Percentiles rank a stretch among this genome's conserved stretches.
Evolutionary conservation across 2,113 vertebrate genomes (phyloP).

Genomic region (Phalacrocorax brasilianus): DNA sequence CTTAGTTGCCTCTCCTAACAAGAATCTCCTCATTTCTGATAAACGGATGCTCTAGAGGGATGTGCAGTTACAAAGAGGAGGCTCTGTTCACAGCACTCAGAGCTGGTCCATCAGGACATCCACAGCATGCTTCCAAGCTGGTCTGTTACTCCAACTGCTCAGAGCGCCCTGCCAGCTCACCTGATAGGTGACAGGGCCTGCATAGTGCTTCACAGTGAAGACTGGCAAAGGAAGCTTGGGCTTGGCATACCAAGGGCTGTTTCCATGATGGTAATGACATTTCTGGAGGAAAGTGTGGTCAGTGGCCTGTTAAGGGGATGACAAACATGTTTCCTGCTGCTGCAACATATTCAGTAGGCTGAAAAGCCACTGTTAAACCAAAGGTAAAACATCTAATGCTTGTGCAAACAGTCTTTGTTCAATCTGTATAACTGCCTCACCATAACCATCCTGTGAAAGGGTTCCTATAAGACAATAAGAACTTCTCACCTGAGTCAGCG

Average conservation of each 20-base stretch:
- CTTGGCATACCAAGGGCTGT: constrained; percentile 83
- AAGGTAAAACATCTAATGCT: not conserved
- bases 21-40: not conserved
- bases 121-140: not conserved
- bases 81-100: not conserved
- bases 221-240: constrained; percentile 89
- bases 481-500: constrained; percentile 82
- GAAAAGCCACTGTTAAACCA: not conserved
- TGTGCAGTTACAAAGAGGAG: not conserved
- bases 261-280: constrained; percentile 90
- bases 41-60: not conserved
- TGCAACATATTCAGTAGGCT: not conserved
- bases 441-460: not conserved
- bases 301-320: constrained; percentile 78
- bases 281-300: constrained; percentile 96
- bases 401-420: not conserved
- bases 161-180: constrained; percentile 48
- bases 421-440: not conserved
- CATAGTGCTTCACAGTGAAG: constrained; percentile 88
- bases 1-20: not conserved
- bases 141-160: not conserved
- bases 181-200: constrained; percentile 91
- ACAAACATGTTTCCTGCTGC: not conserved
- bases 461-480: not conserved
- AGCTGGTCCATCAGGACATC: not conserved